These are phyloP conservation scores for Dipodomys stephensi DNA, from an alignment of 2,113 vertebrate species.

Conservation along the genomic window DNA sequence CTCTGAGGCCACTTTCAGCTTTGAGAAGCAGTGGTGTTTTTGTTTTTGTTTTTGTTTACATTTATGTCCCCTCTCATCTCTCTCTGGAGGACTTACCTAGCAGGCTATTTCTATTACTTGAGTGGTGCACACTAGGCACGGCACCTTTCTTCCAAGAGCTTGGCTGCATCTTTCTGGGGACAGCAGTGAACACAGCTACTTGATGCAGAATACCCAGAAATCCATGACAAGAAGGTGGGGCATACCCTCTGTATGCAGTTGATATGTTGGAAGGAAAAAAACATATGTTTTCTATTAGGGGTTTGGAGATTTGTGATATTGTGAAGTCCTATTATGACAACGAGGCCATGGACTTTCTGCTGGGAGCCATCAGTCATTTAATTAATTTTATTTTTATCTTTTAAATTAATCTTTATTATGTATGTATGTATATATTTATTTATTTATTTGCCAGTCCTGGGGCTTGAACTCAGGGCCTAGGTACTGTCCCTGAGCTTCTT, in stretches of 20 bases:
- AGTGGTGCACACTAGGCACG: background rate
- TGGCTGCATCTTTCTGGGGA: too few species aligned
- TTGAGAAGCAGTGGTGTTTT: background rate
- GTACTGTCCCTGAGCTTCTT: too few species aligned
- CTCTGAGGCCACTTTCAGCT: background rate
- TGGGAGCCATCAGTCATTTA: slow-evolving; percentile 14
- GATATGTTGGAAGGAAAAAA: background rate
- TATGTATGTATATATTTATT: too few species aligned
- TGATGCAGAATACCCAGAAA: background rate
- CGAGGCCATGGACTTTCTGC: background rate
- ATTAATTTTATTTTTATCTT: background rate
- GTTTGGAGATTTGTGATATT: background rate
- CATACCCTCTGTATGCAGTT: background rate
- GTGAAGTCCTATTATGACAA: background rate
- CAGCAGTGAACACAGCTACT: background rate
- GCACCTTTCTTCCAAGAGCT: background rate
- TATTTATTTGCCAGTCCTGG: too few species aligned
- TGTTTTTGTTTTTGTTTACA: too few species aligned
- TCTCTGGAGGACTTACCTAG: background rate
- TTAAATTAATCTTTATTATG: too few species aligned
- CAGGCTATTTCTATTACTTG: background rate
- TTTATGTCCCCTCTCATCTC: background rate
- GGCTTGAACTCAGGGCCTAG: too few species aligned
- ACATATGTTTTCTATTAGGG: background rate
- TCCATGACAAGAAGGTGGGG: background rate